phyloP scores from a whole-genome alignment of 1,140 invertebrate species.

The Zaprionus lachaisei region DNA sequence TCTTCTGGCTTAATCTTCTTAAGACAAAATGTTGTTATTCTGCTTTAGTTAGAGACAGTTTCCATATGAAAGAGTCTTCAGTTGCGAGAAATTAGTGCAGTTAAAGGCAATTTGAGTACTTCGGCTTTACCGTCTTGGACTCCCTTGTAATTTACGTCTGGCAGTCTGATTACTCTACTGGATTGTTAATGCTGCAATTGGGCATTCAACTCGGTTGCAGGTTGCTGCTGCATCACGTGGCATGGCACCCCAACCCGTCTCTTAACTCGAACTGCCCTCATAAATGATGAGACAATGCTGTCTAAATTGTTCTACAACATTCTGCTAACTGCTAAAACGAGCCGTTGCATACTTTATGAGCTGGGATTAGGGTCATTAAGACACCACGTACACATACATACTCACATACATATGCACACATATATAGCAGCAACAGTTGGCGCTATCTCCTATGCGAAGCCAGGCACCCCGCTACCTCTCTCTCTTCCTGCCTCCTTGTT shows the following conservation, averaged over 20 bases:
- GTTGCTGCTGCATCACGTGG: not conserved
- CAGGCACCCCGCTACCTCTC: not conserved
- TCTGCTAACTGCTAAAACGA: slow-evolving; percentile 39
- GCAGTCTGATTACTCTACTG: not conserved
- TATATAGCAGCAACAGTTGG: slow-evolving; percentile 59
- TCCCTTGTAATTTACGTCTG: not conserved
- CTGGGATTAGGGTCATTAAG: slow-evolving; percentile 72
- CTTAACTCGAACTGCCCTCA: not conserved
- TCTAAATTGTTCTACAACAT: slow-evolving; percentile 42
- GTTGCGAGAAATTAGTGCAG: not conserved
- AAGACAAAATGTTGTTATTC: not conserved
- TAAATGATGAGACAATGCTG: slow-evolving; percentile 41
- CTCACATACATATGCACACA: not conserved
- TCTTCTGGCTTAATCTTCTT: too few species aligned
- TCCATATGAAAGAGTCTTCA: not conserved
- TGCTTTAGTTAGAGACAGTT: not conserved
- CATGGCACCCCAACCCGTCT: not conserved
- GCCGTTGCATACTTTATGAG: slow-evolving; percentile 70
- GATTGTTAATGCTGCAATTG: not conserved
- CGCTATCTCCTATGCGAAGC: slow-evolving; percentile 17
- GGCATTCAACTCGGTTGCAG: not conserved
- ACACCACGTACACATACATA: slow-evolving; percentile 25
- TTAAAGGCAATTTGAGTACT: not conserved
- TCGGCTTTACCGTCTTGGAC: not conserved
- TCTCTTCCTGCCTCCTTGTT: not conserved